Percentiles rank a stretch among this genome's conserved stretches.
phyloP scores from a whole-genome alignment of 2,888 invertebrate species.

The Zaprionus lineosus region DNA sequence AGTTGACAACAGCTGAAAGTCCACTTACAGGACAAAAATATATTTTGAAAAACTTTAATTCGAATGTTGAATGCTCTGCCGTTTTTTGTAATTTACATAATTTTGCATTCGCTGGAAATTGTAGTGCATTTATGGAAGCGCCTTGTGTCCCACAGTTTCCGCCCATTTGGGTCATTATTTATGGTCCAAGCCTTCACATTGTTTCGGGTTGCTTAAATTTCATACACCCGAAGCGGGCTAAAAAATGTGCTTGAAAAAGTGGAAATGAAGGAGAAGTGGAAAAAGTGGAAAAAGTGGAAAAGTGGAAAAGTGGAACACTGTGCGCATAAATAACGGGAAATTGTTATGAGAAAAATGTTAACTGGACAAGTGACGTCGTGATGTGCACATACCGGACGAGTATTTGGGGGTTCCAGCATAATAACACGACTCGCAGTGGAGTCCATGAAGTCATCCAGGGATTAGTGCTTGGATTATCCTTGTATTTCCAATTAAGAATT shows the following conservation, averaged over 20 bases:
- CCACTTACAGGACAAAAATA: slow-evolving; percentile 17
- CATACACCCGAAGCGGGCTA: slow-evolving; percentile 11
- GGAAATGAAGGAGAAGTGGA: not conserved
- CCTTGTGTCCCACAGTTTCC: not conserved
- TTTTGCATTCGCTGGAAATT: no score
- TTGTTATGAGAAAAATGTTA: not conserved
- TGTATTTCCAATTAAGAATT: no score
- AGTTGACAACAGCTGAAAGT: slow-evolving; percentile 28
- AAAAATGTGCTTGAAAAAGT: slow-evolving; percentile 15
- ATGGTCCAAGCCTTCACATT: slow-evolving; percentile 28
- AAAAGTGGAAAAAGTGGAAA: not conserved
- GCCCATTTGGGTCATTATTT: slow-evolving; percentile 42
- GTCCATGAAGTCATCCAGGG: no score
- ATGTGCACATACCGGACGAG: not conserved
- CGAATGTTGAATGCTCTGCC: not conserved
- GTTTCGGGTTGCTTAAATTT: slow-evolving; percentile 33
- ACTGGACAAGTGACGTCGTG: slow-evolving; percentile 1
- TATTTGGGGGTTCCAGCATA: no score
- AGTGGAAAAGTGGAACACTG: no score
- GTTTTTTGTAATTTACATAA: no score
- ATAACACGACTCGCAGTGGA: no score
- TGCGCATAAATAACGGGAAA: no score
- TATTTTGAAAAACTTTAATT: slow-evolving; percentile 1
- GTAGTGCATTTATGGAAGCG: not conserved
- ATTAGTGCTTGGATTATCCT: no score